Evolutionary conservation across 1,140 invertebrate genomes (phyloP), one percentile per base, ranked within the genome.

Genomic region (Colletes gigas): DNA sequence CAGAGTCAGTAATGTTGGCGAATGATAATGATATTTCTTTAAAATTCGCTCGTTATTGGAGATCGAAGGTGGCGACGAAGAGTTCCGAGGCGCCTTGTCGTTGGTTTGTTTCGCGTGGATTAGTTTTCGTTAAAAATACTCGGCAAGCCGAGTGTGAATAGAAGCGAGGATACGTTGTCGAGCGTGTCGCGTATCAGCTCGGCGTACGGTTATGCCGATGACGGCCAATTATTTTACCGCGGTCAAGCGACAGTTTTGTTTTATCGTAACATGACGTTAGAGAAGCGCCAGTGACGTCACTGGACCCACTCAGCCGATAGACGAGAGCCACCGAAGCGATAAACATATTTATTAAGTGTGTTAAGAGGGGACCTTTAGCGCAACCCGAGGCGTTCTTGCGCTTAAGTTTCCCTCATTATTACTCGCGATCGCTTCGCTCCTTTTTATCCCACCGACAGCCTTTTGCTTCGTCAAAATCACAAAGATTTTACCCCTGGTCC

Each of bases 261-360:
- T 91, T 89, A 90, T 89, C 88, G 71, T 82, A 78, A 88, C 81
- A 66, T 88, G 88, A 89, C 82, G 87, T 85, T 89, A 88, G 88
- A 90, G 88, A 82, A 89, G 83, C 88, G 88, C 76, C 83, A 80
- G 81, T 90, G 90, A 91, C 90, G 89, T 90, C 89, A 90, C 82
- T 86, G 85, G 83, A 89, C 83, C 82, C 83, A 90, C 90, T 91
- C 88, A 88, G 83, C 88, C 88, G 88, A 88, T 88, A 83, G 86
- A 87, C 79, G 83, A 74, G 71, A 89, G 83, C 80, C 85, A 86
- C 65, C 59, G 85, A 87, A 83, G 88, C 85, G 88, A 91, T 88
- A 89, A 91, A 91, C 84, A 80, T 88, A 90, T 91, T 90, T 90
- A 90, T 88, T 82, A 89, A 89, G 81, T 87, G 85, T 84, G 67